Conservation (phyloP, 2,113 vertebrate genomes). For the Sorex araneus region DNA sequence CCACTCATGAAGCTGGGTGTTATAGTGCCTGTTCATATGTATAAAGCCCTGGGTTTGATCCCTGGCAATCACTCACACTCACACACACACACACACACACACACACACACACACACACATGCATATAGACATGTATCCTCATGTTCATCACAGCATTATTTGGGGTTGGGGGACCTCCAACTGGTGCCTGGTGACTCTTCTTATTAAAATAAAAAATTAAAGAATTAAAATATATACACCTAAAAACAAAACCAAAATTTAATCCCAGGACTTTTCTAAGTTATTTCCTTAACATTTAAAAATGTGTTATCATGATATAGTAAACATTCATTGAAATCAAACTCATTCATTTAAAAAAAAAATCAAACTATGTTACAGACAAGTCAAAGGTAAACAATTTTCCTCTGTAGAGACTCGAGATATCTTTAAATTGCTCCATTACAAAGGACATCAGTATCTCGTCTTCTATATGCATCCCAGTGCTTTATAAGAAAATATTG, state of each 20-base stretch:
- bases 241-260: background rate
- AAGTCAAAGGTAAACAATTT: background rate
- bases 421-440: background rate
- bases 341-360: background rate
- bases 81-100: too few species aligned
- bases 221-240: too few species aligned
- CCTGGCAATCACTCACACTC: too few species aligned
- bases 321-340: background rate
- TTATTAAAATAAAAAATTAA: too few species aligned
- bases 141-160: too few species aligned
- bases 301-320: background rate
- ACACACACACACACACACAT: too few species aligned
- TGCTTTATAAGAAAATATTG: background rate
- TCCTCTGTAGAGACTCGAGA: background rate
- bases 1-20: too few species aligned
- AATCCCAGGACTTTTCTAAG: background rate
- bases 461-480: background rate
- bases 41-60: too few species aligned
- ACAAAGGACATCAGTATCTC: background rate
- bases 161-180: too few species aligned
- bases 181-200: too few species aligned
- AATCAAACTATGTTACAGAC: background rate
- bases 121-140: too few species aligned
- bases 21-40: too few species aligned
- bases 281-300: slow-evolving; percentile 33